A percentile compares a stretch with the other conserved stretches of the same genome.
phyloP scores from a whole-genome alignment of 2,888 invertebrate species.

The Perizoma affinitatum region DNA sequence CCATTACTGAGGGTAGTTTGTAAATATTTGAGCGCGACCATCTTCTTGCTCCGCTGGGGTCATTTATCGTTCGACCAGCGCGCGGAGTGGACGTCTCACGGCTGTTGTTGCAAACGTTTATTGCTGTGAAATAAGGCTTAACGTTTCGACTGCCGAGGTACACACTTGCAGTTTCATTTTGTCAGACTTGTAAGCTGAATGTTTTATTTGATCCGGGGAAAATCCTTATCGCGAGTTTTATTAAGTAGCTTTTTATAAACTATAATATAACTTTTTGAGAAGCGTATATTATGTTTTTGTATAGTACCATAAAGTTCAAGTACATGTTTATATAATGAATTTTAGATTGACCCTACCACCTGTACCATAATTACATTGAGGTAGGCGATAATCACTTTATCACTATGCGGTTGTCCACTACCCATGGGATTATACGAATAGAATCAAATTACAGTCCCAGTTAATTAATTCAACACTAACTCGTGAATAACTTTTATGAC shows the following conservation, averaged over 20 bases:
- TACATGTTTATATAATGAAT: too few species aligned
- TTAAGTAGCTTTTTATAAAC: neutral
- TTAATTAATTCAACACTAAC: constrained; percentile 39
- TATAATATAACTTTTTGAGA: too few species aligned
- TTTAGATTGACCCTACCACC: constrained; percentile 12
- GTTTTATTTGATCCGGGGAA: constrained; percentile 5
- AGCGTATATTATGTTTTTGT: too few species aligned
- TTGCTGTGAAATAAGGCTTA: constrained; percentile 45
- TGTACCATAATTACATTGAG: constrained; percentile 47
- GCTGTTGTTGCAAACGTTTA: constrained; percentile 55
- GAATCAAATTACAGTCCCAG: constrained; percentile 27
- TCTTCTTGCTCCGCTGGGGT: constrained; percentile 56
- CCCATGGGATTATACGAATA: constrained; percentile 32
- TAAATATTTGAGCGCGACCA: constrained; percentile 76
- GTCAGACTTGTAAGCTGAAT: constrained; percentile 20
- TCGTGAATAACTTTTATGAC: constrained; percentile 44
- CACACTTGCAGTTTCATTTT: constrained; percentile 31
- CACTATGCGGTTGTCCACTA: constrained; percentile 38
- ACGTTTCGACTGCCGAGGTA: constrained; percentile 36
- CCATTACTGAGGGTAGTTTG: constrained; percentile 70
- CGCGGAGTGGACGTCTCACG: constrained; percentile 59
- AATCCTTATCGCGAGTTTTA: constrained; percentile 1
- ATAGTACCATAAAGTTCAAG: too few species aligned
- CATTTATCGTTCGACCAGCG: constrained; percentile 65
- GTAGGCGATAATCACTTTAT: constrained; percentile 63